These are phyloP conservation scores for Styela clava DNA, from an alignment of 23 tunicate species.

Conservation along the genomic window DNA sequence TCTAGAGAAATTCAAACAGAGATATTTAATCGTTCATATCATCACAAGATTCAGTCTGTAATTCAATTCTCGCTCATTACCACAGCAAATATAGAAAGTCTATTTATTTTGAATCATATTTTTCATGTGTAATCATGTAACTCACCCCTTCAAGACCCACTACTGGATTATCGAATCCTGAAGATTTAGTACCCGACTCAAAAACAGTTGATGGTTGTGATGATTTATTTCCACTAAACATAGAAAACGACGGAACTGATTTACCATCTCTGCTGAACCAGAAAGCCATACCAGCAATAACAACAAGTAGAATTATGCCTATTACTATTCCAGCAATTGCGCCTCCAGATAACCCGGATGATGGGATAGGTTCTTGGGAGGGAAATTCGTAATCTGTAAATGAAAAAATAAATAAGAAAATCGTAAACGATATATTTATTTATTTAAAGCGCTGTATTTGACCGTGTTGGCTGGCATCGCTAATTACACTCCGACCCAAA, in stretches of 20 bases:
- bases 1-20: too few species aligned
- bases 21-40: too few species aligned
- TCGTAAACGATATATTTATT: not conserved
- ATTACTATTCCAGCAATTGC: conserved; percentile 57
- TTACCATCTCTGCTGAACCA: conserved; percentile 30
- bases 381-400: not conserved
- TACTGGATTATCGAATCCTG: conserved; percentile 79
- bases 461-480: too few species aligned
- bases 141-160: conserved; percentile 16
- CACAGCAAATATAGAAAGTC: too few species aligned
- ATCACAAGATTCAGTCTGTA: too few species aligned
- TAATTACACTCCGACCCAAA: too few species aligned
- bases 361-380: not conserved
- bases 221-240: not conserved
- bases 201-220: not conserved
- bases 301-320: conserved; percentile 39
- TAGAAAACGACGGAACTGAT: not conserved
- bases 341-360: conserved; percentile 43
- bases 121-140: too few species aligned
- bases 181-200: not conserved
- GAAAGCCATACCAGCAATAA: conserved; percentile 30
- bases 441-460: not conserved
- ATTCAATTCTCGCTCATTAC: too few species aligned
- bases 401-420: not conserved
- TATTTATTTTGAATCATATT: too few species aligned